Evolutionary conservation across 1,140 invertebrate genomes (phyloP), one percentile per base, ranked within the genome.

Genomic region (Ctenoplectra terminalis): DNA sequence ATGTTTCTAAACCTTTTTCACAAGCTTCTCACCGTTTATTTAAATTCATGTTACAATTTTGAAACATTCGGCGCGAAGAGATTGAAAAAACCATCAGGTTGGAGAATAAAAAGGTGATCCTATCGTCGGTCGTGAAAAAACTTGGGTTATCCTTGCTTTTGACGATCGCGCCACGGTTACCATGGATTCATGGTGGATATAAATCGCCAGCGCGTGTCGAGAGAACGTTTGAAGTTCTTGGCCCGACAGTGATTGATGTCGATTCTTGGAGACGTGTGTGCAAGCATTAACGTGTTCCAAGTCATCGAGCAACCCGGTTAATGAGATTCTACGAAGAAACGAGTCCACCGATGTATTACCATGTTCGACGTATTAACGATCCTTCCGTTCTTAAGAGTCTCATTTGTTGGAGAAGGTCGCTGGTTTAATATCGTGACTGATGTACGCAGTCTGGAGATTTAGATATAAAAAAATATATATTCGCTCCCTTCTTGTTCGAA

Each of bases 191-290:
- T 7, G 56, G 56, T 8, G 58, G 17, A 54, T 81, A 81, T 85
- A 86, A 86, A 86, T 86, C 63, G 71, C 31, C 6, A 60, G 56
- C 8, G 48, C 26, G 46, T 31, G 52, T 70, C 34, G 50, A 56
- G 34, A 67, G 40, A 58, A 60, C 48, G 58, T 63, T 63, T 69
- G 67, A 74, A 85, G 79, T 71, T 80, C 56, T 50, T 31, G n/a
- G 66, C 20, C 11, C 56, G 79, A 86, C 85, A 70, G 81, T 86
- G 85, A 86, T 86, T 73, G 80, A 86, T 86, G 79, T 26, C 54
- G 61, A 66, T 78, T 69, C 72, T 23, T 9, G 66, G 73, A 50
- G 72, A 78, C 48, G 58, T 43, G 82, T 72, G 79, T 69, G 71
- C 40, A 48, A 70, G 70, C 78, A 76, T 83, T 84, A 87, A 81